Base-by-base conservation (phyloP, 2,113 vertebrate species). In the Terrapene triunguis region DNA sequence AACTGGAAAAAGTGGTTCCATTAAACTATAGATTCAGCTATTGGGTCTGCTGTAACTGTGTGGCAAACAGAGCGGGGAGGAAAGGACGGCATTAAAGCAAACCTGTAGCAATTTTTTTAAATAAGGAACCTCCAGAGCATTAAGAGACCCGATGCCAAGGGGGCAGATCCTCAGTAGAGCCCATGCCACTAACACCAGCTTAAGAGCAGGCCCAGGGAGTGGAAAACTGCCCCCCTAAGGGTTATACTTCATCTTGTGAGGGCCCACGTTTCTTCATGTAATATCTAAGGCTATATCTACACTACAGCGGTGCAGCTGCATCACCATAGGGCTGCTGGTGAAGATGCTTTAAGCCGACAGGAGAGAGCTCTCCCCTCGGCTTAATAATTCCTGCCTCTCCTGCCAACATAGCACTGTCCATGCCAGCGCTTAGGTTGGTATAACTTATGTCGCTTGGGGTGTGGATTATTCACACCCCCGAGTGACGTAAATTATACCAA, bases 131-230 rank as follows among this genome's bases (percentile, higher is more conserved):
- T 65, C 35, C 35, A n/a, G 35, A 69, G 13, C 16, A 19, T 69
- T n/a, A 35, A n/a, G 35, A 72, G 65, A 19, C 65, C 19, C 1
- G 9, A 38, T 72, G 19, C 65, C n/a, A 72, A 38, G 19, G 47
- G 82, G 9, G 1, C 69, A 16, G 4, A 8, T 91, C 29, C 27
- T 6, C 2, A 0, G 3, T 1, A 84, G 0, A 91, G 1, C 5
- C 2, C 48, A 3, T 62, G 19, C 82, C 90, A 48, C 48, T 86
- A 62, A 9, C 29, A 72, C 59, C 13, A 53, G 17, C 7, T 83
- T 50, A 93, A 88, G 10, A 24, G 7, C 48, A 85, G 84, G 59
- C 85, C 88, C 6, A 87, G 42, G 3, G 5, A 17, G 82, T 22
- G 35, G 25, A 76, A 14, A 82, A 17, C 4, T 82, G 16, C 79